These are phyloP conservation scores for rat (Rattus norvegicus) DNA, from an alignment of 2,113 vertebrate species.

Conservation along the genomic window DNA sequence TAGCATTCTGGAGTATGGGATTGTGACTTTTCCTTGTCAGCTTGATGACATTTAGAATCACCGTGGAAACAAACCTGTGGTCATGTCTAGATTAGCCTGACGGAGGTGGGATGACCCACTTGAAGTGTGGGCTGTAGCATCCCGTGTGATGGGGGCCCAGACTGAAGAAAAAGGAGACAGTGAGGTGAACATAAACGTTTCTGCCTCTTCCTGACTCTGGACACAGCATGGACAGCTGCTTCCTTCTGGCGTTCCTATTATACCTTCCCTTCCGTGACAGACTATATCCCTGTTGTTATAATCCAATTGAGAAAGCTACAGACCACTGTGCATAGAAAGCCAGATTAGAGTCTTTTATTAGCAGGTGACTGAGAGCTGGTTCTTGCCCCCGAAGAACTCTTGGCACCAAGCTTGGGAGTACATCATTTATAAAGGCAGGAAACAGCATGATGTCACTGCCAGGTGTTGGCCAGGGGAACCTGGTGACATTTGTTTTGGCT, in stretches of 20 bases:
- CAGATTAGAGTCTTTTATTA: neutral
- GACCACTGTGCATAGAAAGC: neutral
- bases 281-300: neutral
- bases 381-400: neutral
- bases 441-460: too few relatives aligned
- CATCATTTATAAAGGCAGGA: neutral
- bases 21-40: neutral
- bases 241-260: too few relatives aligned
- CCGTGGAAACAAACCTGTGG: neutral
- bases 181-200: neutral
- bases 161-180: neutral
- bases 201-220: neutral
- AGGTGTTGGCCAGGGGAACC: neutral
- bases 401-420: neutral
- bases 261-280: neutral
- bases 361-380: neutral
- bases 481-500: neutral
- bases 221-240: neutral
- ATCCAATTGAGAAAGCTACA: neutral
- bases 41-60: neutral
- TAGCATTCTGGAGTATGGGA: neutral
- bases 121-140: neutral
- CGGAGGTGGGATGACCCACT: neutral
- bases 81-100: neutral
- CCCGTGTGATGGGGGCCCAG: neutral